Percentiles rank a stretch among this genome's conserved stretches.
Conservation (phyloP, 2,888 invertebrate genomes). For the Lordiphosa fenestrarum region DNA sequence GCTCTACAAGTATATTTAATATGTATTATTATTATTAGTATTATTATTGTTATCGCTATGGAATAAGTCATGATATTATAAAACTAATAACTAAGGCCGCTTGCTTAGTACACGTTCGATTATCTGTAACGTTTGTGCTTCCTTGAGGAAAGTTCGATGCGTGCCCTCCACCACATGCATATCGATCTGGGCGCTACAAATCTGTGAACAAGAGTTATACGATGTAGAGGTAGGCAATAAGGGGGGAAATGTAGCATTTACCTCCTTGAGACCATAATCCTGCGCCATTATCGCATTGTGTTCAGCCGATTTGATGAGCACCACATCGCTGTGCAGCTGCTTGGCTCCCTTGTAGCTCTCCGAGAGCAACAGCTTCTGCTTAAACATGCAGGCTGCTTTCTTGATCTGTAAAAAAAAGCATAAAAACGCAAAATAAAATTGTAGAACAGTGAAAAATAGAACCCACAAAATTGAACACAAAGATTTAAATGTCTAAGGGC, state of each 20-base stretch:
- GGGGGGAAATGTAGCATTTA: constrained; percentile 80
- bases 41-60: constrained; percentile 9
- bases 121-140: constrained; percentile 85
- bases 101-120: constrained; percentile 82
- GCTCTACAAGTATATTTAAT: constrained; percentile 8
- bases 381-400: constrained; percentile 90
- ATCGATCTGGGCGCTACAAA: constrained; percentile 85
- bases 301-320: constrained; percentile 92
- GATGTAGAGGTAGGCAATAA: not conserved
- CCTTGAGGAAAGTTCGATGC: constrained; percentile 93
- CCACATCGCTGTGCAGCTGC: constrained; percentile 86
- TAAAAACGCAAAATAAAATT: not conserved
- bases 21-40: too few species aligned
- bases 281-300: constrained; percentile 90
- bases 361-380: constrained; percentile 88
- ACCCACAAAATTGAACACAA: too few species aligned
- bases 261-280: constrained; percentile 94
- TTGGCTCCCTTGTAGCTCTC: constrained; percentile 87
- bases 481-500: too few species aligned
- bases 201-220: constrained; percentile 80
- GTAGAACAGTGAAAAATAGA: too few species aligned
- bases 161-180: constrained; percentile 88
- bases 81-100: constrained; percentile 23
- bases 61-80: constrained; percentile 6
- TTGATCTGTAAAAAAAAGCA: constrained; percentile 78